Evolutionary conservation across 2,888 invertebrate genomes (phyloP).

Genomic region (Lepetodrilus schrolli): DNA sequence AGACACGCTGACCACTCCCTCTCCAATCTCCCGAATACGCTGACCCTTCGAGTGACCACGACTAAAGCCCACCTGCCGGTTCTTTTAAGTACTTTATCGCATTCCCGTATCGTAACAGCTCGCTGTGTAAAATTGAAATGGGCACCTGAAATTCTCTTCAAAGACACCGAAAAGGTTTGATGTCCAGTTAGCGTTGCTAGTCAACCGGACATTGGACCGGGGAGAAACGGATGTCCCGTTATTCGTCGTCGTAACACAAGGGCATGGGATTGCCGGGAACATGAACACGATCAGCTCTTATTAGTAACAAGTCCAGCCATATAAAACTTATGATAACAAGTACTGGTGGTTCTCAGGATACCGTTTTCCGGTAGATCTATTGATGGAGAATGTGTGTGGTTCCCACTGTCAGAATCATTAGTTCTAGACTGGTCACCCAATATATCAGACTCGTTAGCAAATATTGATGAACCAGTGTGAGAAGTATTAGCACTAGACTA

Average conservation of each 20-base stretch:
- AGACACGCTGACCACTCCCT: not conserved
- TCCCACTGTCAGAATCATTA: no score
- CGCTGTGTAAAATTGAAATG: not conserved
- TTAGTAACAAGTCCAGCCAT: not conserved
- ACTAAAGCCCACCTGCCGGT: not conserved
- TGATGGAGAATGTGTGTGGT: no score
- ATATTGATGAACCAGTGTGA: no score
- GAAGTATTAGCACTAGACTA: no score
- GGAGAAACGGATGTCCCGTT: slow-evolving; percentile 11
- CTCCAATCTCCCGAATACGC: not conserved
- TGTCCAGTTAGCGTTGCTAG: not conserved
- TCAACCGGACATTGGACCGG: not conserved
- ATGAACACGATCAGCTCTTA: not conserved
- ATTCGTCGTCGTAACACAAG: not conserved
- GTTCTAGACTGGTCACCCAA: no score
- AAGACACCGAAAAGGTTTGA: slow-evolving; percentile 1
- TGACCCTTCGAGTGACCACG: not conserved
- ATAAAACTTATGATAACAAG: no score
- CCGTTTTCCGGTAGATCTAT: not conserved
- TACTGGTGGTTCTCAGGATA: not conserved
- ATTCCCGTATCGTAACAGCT: not conserved
- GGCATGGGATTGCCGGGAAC: not conserved
- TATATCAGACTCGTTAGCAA: no score
- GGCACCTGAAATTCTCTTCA: not conserved
- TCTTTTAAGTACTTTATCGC: not conserved